Evolutionary conservation across 2,888 invertebrate genomes (phyloP), one percentile per base, ranked within the genome.

Genomic region (Ceriagrion tenellum): DNA sequence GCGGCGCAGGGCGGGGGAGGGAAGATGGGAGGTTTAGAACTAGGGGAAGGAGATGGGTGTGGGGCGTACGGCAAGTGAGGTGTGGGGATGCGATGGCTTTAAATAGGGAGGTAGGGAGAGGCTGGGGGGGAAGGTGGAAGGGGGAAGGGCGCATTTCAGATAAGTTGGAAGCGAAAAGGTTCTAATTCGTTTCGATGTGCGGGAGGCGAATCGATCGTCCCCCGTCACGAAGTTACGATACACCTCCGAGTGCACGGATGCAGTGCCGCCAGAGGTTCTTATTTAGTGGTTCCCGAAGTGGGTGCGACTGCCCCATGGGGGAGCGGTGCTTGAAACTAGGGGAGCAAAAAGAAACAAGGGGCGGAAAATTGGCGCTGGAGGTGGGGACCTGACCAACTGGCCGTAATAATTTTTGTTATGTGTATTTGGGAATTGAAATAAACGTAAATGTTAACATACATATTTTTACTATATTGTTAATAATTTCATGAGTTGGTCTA

Each of bases 51-150:
- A 59, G 20, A 13, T 4, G 59, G 23, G 59, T 35, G 35, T n/a
- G 40, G 91, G 63, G 4, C 8, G 47, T 47, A 47, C 4, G 47
- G 47, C 47, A 47, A 63, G 63, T 26, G 63, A n/a, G 91, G n/a
- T 35, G 63, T 59, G 59, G 23, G 63, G 63, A 26, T 93, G 93
- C 69, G 69, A 18, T 93, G 26, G 47, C 93, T 93, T 69, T 93
- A 69, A 47, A 93, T 93, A 93, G 93, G 69, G 69, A 93, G 74
- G 35, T 59, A 63, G 63, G 40, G 74, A 69, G 40, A 40, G 91
- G 56, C n/a, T 23, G 20, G 40, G 59, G 63, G 91, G 40, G 35
- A 69, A 40, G 10, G 40, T 30, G 26, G 26, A 10, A 12, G 69
- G 40, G 16, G 40, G 47, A n/a, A 74, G 93, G 26, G 23, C n/a